phyloP scores from a whole-genome alignment of 2,888 invertebrate species.

The Drosophila borborema region DNA sequence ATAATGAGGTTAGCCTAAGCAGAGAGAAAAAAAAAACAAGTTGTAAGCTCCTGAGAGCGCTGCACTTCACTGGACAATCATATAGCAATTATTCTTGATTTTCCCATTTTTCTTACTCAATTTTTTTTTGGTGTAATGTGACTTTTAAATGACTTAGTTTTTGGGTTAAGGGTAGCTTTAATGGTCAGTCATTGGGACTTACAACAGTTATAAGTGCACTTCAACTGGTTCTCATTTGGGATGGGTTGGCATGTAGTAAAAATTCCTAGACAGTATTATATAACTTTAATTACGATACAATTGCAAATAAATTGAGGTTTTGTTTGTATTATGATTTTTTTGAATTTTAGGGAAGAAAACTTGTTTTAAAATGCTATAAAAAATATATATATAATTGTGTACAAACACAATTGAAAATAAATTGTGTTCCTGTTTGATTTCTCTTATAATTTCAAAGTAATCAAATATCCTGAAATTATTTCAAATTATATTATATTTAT shows the following conservation, averaged over 20 bases:
- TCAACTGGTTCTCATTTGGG: background rate
- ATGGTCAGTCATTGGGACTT: slow-evolving; percentile 10
- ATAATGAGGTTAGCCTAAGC: slow-evolving; percentile 51
- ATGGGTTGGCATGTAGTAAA: background rate
- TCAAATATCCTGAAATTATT: background rate
- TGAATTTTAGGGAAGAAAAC: background rate
- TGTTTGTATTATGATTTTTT: background rate
- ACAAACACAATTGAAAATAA: background rate
- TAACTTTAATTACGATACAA: background rate
- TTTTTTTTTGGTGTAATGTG: slow-evolving; percentile 12
- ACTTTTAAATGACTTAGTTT: slow-evolving; percentile 35
- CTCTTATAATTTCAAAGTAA: background rate
- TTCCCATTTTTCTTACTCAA: slow-evolving; percentile 5
- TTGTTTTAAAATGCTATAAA: background rate
- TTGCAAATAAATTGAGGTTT: slow-evolving; percentile 1
- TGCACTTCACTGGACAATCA: slow-evolving; percentile 53
- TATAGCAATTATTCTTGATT: slow-evolving; percentile 38
- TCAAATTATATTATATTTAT: too few relatives aligned
- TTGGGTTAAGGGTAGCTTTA: slow-evolving; percentile 30
- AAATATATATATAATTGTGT: background rate
- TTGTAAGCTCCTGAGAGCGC: slow-evolving; percentile 41
- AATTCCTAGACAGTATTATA: background rate
- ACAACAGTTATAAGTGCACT: slow-evolving; percentile 3
- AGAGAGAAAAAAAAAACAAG: slow-evolving; percentile 25
- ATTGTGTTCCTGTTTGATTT: background rate